These are phyloP conservation scores for Laspeyria flexula DNA, from an alignment of 2,888 invertebrate species.

Conservation along the genomic window DNA sequence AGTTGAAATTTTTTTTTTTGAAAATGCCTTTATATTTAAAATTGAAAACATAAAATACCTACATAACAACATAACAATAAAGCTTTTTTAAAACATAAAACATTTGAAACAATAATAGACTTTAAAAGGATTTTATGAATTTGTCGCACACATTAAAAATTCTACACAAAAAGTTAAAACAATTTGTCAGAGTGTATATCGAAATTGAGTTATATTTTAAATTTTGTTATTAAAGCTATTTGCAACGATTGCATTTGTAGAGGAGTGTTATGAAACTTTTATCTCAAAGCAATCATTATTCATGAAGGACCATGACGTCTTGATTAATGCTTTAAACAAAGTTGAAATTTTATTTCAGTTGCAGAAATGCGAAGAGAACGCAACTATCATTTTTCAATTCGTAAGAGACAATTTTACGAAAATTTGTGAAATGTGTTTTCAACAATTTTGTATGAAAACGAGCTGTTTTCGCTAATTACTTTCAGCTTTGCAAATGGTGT, in stretches of 20 bases:
- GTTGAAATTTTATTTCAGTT: conserved; percentile 56
- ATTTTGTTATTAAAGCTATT: conserved; percentile 37
- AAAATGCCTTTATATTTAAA: too few species aligned
- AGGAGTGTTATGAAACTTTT: conserved; percentile 35
- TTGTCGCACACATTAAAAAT: not conserved
- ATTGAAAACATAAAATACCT: too few species aligned
- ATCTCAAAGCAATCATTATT: conserved; percentile 59
- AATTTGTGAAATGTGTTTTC: conserved; percentile 35
- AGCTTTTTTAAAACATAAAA: too few species aligned
- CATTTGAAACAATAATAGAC: too few species aligned
- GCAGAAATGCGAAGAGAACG: conserved; percentile 35
- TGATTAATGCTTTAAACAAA: conserved; percentile 64
- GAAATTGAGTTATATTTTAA: conserved; percentile 14
- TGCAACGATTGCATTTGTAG: conserved; percentile 44
- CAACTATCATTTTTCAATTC: conserved; percentile 45
- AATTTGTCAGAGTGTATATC: conserved; percentile 5
- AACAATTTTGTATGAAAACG: conserved; percentile 15
- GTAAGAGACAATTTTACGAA: conserved; percentile 36
- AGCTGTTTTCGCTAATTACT: conserved; percentile 24
- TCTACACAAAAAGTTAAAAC: conserved; percentile 6
- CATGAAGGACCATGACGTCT: conserved; percentile 56
- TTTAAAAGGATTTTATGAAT: not conserved
- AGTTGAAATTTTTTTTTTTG: too few species aligned
- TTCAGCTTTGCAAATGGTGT: conserved; percentile 17
- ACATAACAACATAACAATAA: too few species aligned